A percentile compares a stretch with the other conserved stretches of the same genome.
Evolutionary conservation across 2,113 vertebrate genomes (phyloP).

Genomic region (Pongo pygmaeus): DNA sequence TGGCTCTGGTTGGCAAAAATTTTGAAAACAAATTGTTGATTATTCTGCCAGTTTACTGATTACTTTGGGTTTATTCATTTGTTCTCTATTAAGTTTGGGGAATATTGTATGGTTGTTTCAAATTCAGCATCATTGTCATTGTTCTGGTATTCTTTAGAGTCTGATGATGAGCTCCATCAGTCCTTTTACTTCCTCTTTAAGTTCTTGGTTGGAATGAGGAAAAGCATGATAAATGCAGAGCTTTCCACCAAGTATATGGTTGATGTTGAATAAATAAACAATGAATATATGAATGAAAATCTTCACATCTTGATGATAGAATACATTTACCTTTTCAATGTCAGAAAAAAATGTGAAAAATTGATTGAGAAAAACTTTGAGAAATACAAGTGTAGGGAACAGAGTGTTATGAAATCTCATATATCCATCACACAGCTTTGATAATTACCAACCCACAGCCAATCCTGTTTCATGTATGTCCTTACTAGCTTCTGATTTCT

Average conservation of each 20-base stretch:
- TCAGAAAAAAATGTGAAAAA: background rate
- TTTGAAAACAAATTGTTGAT: conserved; percentile 25
- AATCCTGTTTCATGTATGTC: background rate
- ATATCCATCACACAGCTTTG: background rate
- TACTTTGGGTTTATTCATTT: conserved; percentile 46
- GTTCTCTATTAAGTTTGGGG: background rate
- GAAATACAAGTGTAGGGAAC: background rate
- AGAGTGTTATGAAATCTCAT: background rate
- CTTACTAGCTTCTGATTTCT: background rate
- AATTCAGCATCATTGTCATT: conserved; percentile 26
- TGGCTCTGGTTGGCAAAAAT: conserved; percentile 4
- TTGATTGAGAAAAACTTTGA: background rate
- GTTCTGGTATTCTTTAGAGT: conserved; percentile 13
- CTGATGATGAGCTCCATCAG: background rate
- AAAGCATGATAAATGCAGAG: background rate
- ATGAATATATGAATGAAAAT: background rate
- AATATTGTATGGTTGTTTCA: background rate
- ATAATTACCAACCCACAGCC: background rate
- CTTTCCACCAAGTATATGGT: background rate
- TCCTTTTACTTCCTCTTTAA: background rate
- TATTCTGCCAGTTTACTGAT: conserved; percentile 45
- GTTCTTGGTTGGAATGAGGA: background rate
- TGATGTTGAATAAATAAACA: background rate
- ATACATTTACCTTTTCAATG: background rate
- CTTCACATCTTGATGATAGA: background rate